Percentiles rank a stretch among this genome's conserved stretches.
Evolutionary conservation across 1,140 invertebrate species (phyloP).

Genomic region (Sycophaga agraensis): DNA sequence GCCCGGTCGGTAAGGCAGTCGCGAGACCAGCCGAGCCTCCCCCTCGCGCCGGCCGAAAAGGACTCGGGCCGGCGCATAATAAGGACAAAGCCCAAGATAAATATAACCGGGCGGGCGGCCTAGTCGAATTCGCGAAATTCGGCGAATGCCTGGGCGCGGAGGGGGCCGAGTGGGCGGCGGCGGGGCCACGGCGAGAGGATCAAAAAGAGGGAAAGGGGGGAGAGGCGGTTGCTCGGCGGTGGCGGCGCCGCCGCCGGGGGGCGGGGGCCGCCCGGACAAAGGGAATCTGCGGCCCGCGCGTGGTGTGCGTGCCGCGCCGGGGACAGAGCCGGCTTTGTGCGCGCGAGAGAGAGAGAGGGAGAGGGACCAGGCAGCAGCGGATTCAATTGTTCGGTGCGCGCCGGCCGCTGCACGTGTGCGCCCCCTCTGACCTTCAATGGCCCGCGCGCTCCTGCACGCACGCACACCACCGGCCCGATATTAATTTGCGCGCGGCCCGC

Average conservation of each 20-base stretch:
- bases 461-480: too few species aligned
- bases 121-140: constrained; percentile 26
- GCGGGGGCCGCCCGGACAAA: constrained; percentile 46
- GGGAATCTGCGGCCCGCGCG: constrained; percentile 46
- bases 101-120: constrained; percentile 10
- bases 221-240: constrained; percentile 26
- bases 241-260: constrained; percentile 22
- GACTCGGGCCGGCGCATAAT: too few species aligned
- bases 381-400: constrained; percentile 23
- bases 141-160: constrained; percentile 28
- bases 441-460: neutral
- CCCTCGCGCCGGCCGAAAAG: too few species aligned
- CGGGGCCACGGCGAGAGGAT: constrained; percentile 20
- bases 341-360: constrained; percentile 29
- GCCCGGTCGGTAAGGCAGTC: neutral
- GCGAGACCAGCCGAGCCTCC: too few species aligned
- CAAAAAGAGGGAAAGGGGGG: constrained; percentile 2
- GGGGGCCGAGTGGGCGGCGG: constrained; percentile 30
- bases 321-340: constrained; percentile 30
- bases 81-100: neutral
- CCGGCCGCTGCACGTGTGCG: constrained; percentile 6
- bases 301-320: constrained; percentile 33
- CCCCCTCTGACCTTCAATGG: too few species aligned
- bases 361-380: too few species aligned
- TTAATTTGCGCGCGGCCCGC: too few species aligned